A percentile compares a stretch with the other conserved stretches of the same genome.
phyloP scores from a whole-genome alignment of 2,888 invertebrate species.

The Crossocerus cetratus region DNA sequence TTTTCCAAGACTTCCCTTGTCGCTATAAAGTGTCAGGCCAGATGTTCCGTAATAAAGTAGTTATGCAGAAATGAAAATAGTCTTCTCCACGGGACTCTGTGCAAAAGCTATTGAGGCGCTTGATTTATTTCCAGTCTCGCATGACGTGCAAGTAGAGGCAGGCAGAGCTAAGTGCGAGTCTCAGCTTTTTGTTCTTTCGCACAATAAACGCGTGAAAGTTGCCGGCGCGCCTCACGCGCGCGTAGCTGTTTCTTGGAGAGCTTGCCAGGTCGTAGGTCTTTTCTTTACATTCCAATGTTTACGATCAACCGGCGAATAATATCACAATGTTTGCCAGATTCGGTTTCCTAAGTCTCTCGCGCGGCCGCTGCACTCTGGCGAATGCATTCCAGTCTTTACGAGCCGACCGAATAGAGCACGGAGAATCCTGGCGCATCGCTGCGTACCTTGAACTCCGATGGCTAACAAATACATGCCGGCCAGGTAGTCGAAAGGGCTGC shows the following conservation, averaged over 20 bases:
- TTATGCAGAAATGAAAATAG: no score
- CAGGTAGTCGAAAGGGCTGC: no score
- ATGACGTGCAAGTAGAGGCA: not conserved
- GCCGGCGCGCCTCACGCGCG: not conserved
- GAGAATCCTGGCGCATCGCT: constrained; percentile 11
- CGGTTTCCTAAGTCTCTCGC: constrained; percentile 35
- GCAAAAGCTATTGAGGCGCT: no score
- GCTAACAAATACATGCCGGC: no score
- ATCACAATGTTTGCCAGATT: constrained; percentile 50
- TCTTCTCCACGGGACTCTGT: no score
- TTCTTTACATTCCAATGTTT: constrained; percentile 50
- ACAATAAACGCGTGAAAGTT: constrained; percentile 6
- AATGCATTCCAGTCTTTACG: constrained; percentile 52
- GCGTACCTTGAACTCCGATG: no score
- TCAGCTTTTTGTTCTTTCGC: not conserved
- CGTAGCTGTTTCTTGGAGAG: constrained; percentile 8
- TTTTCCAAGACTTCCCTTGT: no score
- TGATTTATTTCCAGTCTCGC: no score
- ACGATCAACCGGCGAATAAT: constrained; percentile 48
- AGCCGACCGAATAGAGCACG: constrained; percentile 35
- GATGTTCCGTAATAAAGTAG: no score
- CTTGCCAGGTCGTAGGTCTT: constrained; percentile 43
- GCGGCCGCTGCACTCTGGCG: constrained; percentile 12
- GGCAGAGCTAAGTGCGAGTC: not conserved
- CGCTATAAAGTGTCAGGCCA: no score